Conservation (phyloP, 2,113 vertebrate genomes). For the Phrynosoma platyrhinos region DNA sequence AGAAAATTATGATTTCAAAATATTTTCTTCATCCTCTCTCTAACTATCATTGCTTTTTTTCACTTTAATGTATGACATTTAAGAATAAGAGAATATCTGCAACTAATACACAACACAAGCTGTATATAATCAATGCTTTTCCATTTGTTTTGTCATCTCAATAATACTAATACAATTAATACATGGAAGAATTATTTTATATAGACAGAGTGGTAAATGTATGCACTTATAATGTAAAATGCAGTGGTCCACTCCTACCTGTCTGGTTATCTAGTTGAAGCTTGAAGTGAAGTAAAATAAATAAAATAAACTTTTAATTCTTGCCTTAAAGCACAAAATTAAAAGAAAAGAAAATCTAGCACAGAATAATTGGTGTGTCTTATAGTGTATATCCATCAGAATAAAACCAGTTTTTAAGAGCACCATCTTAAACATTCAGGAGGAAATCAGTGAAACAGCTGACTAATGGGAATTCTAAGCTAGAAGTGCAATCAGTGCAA, state of each 20-base stretch:
- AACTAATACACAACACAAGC: not conserved
- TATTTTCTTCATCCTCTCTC: not conserved
- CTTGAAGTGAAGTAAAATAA: too few species aligned
- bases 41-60: not conserved
- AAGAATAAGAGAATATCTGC: not conserved
- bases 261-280: not conserved
- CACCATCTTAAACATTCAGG: constrained; percentile 30
- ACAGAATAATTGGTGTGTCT: constrained; percentile 32
- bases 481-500: constrained; percentile 47
- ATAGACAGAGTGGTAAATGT: not conserved
- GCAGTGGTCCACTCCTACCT: not conserved
- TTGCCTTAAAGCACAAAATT: not conserved
- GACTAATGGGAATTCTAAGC: constrained; percentile 50
- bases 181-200: not conserved
- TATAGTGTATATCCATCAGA: not conserved
- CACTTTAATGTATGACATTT: not conserved
- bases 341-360: not conserved
- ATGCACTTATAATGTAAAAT: not conserved
- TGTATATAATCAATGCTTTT: not conserved
- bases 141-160: not conserved
- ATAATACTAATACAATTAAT: not conserved
- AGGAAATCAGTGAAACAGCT: constrained; percentile 25
- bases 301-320: not conserved
- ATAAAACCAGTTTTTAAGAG: constrained; percentile 27
- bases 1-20: not conserved